These are phyloP conservation scores for Pammene aurita DNA, from an alignment of 2,888 invertebrate species.

Conservation along the genomic window DNA sequence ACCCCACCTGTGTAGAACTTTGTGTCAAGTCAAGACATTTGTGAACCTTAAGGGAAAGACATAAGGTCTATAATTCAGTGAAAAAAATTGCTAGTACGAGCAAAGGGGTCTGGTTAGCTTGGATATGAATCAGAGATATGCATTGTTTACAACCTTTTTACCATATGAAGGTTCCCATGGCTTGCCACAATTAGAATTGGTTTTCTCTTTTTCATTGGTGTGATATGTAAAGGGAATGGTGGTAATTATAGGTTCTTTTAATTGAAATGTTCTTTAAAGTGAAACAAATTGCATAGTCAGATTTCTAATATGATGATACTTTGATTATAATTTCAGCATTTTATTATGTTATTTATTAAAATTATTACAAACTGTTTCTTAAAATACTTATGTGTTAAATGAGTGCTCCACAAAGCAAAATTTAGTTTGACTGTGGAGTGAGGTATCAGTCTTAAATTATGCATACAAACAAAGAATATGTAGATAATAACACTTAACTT, in stretches of 20 bases:
- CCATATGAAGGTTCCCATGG: slow-evolving; percentile 23
- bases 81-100: background rate
- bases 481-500: too few relatives aligned
- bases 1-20: background rate
- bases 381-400: too few relatives aligned
- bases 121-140: slow-evolving; percentile 1
- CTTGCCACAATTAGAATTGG: slow-evolving; percentile 1
- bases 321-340: too few relatives aligned
- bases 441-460: too few relatives aligned
- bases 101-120: background rate
- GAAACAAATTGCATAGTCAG: background rate
- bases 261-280: background rate
- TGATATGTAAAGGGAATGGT: background rate
- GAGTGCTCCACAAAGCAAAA: too few relatives aligned
- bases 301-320: background rate
- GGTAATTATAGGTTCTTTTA: slow-evolving; percentile 17
- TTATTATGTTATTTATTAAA: too few relatives aligned
- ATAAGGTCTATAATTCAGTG: too few relatives aligned
- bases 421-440: too few relatives aligned
- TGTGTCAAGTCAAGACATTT: too few relatives aligned
- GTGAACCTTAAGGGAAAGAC: too few relatives aligned
- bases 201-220: slow-evolving; percentile 24
- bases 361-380: too few relatives aligned
- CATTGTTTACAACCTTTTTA: slow-evolving; percentile 23
- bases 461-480: too few relatives aligned